A percentile compares a stretch with the other conserved stretches of the same genome.
phyloP scores from a whole-genome alignment of 2,113 vertebrate genomes.

The Ictalurus furcatus region DNA sequence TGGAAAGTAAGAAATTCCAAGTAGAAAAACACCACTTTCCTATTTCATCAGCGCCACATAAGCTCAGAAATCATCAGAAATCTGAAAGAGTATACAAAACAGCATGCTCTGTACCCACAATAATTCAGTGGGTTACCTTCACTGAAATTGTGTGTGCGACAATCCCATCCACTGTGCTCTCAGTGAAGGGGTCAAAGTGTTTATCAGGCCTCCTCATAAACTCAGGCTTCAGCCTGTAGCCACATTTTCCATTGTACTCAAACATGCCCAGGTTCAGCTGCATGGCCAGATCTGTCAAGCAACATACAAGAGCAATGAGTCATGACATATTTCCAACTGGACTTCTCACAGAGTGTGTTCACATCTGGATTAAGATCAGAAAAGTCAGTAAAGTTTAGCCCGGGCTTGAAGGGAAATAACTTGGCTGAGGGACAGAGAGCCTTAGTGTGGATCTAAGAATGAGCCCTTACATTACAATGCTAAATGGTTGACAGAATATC shows the following conservation, averaged over 20 bases:
- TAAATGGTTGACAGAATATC: background rate
- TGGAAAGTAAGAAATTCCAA: background rate
- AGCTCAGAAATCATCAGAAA: background rate
- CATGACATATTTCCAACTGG: background rate
- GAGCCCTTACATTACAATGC: background rate
- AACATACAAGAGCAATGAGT: background rate
- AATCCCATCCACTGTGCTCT: conserved; percentile 94
- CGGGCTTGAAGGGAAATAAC: background rate
- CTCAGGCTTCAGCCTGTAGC: conserved; percentile 93
- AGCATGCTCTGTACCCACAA: background rate
- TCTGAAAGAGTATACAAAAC: background rate
- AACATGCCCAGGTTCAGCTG: conserved; percentile 98
- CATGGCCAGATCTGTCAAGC: conserved; percentile 89
- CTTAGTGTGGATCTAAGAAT: background rate
- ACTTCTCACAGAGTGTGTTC: background rate
- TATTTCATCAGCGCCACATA: background rate
- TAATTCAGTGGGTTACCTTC: conserved; percentile 75
- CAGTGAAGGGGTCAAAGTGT: conserved; percentile 95
- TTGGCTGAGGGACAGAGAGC: background rate
- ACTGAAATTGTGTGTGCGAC: conserved; percentile 97
- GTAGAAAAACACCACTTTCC: background rate
- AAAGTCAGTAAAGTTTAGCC: conserved; percentile 2
- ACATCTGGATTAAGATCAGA: background rate
- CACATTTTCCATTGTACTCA: conserved; percentile 95
- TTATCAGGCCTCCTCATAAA: conserved; percentile 97